Conservation (phyloP, 1,140 invertebrate genomes). For the Polyergus mexicanus region DNA sequence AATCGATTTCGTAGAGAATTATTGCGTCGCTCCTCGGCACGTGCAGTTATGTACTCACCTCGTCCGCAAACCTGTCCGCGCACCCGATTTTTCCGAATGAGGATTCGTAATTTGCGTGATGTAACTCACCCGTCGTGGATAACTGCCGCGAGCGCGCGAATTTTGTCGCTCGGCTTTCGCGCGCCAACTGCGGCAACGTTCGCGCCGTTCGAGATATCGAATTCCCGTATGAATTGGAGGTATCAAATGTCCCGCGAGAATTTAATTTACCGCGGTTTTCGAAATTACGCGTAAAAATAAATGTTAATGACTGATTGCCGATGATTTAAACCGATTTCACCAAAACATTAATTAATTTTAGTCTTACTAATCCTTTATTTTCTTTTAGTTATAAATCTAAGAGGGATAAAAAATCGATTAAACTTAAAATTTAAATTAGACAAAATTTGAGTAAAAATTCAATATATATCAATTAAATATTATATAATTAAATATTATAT, state of each 20-base stretch:
- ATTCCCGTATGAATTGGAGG: not conserved
- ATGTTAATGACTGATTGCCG: not conserved
- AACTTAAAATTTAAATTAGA: not conserved
- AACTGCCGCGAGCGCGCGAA: constrained; percentile 42
- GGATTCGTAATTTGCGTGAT: constrained; percentile 71
- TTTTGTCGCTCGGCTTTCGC: constrained; percentile 67
- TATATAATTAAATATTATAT: too few species aligned
- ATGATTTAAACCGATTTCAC: not conserved
- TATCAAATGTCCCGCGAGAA: constrained; percentile 16
- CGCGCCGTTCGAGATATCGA: constrained; percentile 24
- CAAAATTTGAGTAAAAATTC: not conserved
- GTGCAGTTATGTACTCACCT: not conserved
- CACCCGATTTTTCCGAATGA: constrained; percentile 63
- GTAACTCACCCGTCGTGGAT: constrained; percentile 47
- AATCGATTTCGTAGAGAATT: constrained; percentile 77
- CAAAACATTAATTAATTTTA: not conserved
- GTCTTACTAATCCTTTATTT: not conserved
- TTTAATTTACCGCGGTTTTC: not conserved
- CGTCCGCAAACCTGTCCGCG: constrained; percentile 38
- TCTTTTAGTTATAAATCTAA: not conserved
- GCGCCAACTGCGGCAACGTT: constrained; percentile 44
- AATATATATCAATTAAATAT: not conserved
- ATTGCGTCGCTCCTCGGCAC: constrained; percentile 38
- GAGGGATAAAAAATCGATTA: not conserved
- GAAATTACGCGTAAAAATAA: not conserved